Conservation (phyloP, 2,113 vertebrate genomes). For the Trichomycterus rosablanca region DNA sequence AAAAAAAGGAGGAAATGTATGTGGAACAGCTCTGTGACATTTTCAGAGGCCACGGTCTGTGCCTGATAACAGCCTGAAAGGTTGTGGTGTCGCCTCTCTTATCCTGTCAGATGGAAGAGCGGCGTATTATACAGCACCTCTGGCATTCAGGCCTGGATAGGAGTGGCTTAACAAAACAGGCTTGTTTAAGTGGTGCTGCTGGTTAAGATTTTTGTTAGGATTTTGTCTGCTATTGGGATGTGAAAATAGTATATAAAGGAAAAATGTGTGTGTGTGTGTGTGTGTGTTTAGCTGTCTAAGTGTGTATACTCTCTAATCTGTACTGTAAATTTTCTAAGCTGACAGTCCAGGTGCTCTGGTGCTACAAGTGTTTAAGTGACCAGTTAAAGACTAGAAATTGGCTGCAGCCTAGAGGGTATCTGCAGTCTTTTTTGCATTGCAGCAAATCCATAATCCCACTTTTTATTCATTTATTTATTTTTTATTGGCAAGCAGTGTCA, state of each 20-base stretch:
- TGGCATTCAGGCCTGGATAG: slow-evolving; percentile 6
- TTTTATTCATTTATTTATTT: too few relatives aligned
- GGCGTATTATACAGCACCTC: slow-evolving; percentile 13
- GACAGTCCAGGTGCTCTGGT: slow-evolving; percentile 1
- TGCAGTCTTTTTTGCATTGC: too few relatives aligned
- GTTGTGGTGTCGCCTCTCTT: neutral
- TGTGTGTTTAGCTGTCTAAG: neutral
- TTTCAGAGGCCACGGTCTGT: slow-evolving; percentile 15
- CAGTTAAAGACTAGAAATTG: neutral
- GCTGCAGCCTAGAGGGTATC: neutral
- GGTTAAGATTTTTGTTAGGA: neutral
- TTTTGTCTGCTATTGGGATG: neutral
- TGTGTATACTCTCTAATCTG: neutral
- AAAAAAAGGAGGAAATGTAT: slow-evolving; percentile 5
- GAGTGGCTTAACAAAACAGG: neutral
- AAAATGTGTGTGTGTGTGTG: neutral
- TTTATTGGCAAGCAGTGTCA: too few relatives aligned
- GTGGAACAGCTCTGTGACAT: slow-evolving; percentile 21
- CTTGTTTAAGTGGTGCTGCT: slow-evolving; percentile 4
- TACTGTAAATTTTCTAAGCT: neutral
- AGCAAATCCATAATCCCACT: too few relatives aligned
- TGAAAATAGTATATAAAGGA: too few relatives aligned
- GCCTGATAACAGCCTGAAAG: slow-evolving; percentile 10
- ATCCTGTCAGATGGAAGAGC: slow-evolving; percentile 13
- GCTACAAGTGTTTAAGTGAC: slow-evolving; percentile 1